phyloP scores from a whole-genome alignment of 2,113 vertebrate genomes.

The Mungos mungo region DNA sequence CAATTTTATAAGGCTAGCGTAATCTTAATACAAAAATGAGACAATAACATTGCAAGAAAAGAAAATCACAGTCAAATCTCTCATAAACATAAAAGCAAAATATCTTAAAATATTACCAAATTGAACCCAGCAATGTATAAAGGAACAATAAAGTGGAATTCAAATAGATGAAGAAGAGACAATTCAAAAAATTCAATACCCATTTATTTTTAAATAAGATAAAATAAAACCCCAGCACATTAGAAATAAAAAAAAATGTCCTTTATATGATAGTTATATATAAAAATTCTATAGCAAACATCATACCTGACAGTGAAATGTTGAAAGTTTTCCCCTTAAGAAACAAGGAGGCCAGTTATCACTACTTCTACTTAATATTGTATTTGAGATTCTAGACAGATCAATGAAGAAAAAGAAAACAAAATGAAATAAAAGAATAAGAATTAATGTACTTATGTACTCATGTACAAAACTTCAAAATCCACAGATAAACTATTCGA shows the following conservation, averaged over 20 bases:
- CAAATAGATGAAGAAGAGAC: not conserved
- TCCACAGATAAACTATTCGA: not conserved
- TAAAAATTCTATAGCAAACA: not conserved
- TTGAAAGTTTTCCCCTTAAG: not conserved
- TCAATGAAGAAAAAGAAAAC: not conserved
- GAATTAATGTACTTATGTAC: not conserved
- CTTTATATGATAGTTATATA: not conserved
- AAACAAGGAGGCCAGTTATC: not conserved
- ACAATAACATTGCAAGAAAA: not conserved
- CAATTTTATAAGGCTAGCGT: not conserved
- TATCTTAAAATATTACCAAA: not conserved
- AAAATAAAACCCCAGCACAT: not conserved
- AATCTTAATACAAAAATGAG: not conserved
- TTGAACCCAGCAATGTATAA: not conserved
- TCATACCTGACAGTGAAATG: not conserved
- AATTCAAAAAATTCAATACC: not conserved
- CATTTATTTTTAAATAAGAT: not conserved
- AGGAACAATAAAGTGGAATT: not conserved
- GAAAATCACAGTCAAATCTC: not conserved
- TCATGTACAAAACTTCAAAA: not conserved
- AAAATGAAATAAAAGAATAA: not conserved
- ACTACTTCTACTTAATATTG: not conserved
- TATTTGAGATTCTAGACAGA: not conserved
- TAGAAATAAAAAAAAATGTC: not conserved
- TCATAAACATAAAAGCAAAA: not conserved